These are phyloP conservation scores for Pristiophorus japonicus DNA, from an alignment of 2,113 vertebrate species.

Conservation along the genomic window DNA sequence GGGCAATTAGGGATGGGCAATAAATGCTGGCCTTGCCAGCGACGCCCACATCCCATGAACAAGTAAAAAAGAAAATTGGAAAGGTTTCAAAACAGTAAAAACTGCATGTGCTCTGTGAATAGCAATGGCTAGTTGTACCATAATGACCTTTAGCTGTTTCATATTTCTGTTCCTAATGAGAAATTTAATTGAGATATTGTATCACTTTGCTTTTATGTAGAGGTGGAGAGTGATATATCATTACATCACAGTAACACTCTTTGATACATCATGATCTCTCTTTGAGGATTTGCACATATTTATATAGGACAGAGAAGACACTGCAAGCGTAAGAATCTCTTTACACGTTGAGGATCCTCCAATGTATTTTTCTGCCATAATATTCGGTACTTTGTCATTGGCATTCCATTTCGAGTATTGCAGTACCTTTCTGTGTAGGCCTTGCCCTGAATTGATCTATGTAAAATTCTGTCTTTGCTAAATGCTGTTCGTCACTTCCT, in stretches of 20 bases:
- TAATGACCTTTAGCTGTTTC: background rate
- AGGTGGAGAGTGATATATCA: background rate
- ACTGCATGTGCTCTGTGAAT: background rate
- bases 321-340: background rate
- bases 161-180: background rate
- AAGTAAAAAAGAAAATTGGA: background rate
- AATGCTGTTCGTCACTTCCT: background rate
- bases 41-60: too few relatives aligned
- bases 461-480: background rate
- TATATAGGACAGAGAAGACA: background rate
- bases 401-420: background rate
- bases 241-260: background rate
- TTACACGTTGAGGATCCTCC: background rate
- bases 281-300: background rate
- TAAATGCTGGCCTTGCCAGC: too few relatives aligned
- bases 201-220: background rate
- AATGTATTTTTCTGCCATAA: background rate
- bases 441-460: background rate
- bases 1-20: too few relatives aligned
- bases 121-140: background rate
- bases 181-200: background rate
- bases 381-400: background rate
- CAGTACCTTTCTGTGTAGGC: background rate
- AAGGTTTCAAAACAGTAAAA: background rate
- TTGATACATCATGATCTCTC: background rate